Percentiles rank a stretch among this genome's conserved stretches.
phyloP scores from a whole-genome alignment of 23 tunicate species.

The Aplidium turbinatum region DNA sequence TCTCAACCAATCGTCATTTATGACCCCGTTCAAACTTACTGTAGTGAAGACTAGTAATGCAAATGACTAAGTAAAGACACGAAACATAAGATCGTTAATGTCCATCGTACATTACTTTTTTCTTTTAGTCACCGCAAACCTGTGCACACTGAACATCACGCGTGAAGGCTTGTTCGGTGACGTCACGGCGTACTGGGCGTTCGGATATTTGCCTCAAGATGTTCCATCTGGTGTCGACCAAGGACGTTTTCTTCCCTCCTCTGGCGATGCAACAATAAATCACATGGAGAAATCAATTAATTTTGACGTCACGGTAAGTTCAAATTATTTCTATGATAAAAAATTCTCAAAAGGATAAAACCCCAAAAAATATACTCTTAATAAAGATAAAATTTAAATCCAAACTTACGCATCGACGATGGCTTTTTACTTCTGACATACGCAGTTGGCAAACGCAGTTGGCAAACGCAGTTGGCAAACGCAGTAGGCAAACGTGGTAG shows the following conservation, averaged over 20 bases:
- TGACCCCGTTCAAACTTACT: too few relatives aligned
- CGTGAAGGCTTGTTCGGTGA: slow-evolving; percentile 66
- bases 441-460: too few relatives aligned
- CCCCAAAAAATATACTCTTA: too few relatives aligned
- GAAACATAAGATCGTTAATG: too few relatives aligned
- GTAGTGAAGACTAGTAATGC: too few relatives aligned
- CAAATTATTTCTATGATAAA: not conserved
- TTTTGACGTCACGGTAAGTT: slow-evolving; percentile 45
- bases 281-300: slow-evolving; percentile 18
- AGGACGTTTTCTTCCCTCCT: slow-evolving; percentile 53
- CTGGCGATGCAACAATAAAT: slow-evolving; percentile 37
- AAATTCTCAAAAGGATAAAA: not conserved
- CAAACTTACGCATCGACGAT: too few relatives aligned
- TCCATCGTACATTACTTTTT: not conserved
- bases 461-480: too few relatives aligned
- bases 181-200: slow-evolving; percentile 57
- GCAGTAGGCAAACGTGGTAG: too few relatives aligned
- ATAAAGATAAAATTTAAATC: too few relatives aligned
- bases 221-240: slow-evolving; percentile 26
- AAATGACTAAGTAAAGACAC: too few relatives aligned
- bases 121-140: slow-evolving; percentile 33
- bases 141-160: slow-evolving; percentile 44
- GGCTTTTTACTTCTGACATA: too few relatives aligned
- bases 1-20: too few relatives aligned
- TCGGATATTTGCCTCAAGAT: slow-evolving; percentile 41